Base-by-base conservation (phyloP, 2,797 vertebrate species). In the Numenius phaeopus region DNA sequence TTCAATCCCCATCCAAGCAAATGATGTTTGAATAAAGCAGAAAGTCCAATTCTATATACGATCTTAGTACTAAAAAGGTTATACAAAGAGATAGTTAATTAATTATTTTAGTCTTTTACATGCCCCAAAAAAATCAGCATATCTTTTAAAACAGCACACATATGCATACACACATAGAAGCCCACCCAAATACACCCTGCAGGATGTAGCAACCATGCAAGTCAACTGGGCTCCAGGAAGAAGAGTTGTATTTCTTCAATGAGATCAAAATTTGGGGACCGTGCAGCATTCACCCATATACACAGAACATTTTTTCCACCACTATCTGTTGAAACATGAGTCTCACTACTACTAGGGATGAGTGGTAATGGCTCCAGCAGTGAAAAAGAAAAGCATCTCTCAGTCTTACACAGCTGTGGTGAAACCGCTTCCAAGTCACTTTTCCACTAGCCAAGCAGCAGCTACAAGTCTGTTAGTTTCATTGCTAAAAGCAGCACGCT, bases 381-480 rank as follows among this genome's bases (percentile, higher is more conserved):
- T 9, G 37, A 75, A 57, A 72, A 6, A 65, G 44, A 66, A 62
- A 75, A 79, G 71, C 49, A 39, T 46, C 47, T 54, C 61, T 81
- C 69, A n/a, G 2, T 27, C 50, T 72, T 14, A 52, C 62, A 39
- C 29, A 66, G 70, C 59, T 90, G 65, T 40, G 58, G 50, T 23
- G 32, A 70, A 94, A 76, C 65, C 42, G 54, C 62, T 82, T 94
- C 91, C 79, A 87, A 90, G 77, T 66, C 77, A n/a, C 70, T 95
- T 93, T 79, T 52, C 62, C 70, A 88, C 61, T 18, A 89, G 71
- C 52, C 87, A 83, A 86, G 82, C 76, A 90, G 76, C 77, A 86
- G 47, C 64, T 50, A 55, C 37, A 54, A 34, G 52, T 32, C 52
- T 54, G 23, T 16, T 40, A n/a, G 30, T 61, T 82, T 24, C 83